Percentiles rank a stretch among this genome's conserved stretches.
Conservation (phyloP, 2,888 invertebrate genomes). For the Sisyra terminalis region DNA sequence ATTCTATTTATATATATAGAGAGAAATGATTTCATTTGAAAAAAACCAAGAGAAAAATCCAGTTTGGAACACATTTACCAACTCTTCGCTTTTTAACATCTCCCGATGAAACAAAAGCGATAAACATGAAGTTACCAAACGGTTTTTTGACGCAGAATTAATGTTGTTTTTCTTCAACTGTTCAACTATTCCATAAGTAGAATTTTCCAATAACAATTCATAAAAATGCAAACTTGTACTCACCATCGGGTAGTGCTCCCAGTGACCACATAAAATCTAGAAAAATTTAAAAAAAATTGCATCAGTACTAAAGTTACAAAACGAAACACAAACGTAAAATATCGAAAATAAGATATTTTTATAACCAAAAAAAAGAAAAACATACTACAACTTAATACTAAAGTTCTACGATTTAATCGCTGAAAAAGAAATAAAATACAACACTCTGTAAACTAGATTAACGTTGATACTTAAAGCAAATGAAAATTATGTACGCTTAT, state of each 20-base stretch:
- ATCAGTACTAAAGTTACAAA: slow-evolving; percentile 10
- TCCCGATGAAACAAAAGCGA: slow-evolving; percentile 7
- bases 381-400: background rate
- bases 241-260: slow-evolving; percentile 95
- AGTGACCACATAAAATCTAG: slow-evolving; percentile 98
- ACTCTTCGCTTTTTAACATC: background rate
- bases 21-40: too few relatives aligned
- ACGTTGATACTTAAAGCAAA: too few relatives aligned
- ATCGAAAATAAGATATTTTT: slow-evolving; percentile 7
- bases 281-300: slow-evolving; percentile 32
- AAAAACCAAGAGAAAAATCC: slow-evolving; percentile 24
- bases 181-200: background rate
- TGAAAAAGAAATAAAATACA: too few relatives aligned
- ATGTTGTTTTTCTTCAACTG: too few relatives aligned
- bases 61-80: slow-evolving; percentile 13
- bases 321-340: background rate
- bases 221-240: slow-evolving; percentile 29
- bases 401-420: too few relatives aligned
- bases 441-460: too few relatives aligned
- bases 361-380: too few relatives aligned
- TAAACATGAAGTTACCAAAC: background rate
- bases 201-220: slow-evolving; percentile 1
- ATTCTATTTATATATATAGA: too few relatives aligned
- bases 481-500: too few relatives aligned
- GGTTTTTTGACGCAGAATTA: too few relatives aligned